Base-by-base conservation (phyloP, 2,113 vertebrate genomes). In the Cyprinodon brontotheroides region DNA sequence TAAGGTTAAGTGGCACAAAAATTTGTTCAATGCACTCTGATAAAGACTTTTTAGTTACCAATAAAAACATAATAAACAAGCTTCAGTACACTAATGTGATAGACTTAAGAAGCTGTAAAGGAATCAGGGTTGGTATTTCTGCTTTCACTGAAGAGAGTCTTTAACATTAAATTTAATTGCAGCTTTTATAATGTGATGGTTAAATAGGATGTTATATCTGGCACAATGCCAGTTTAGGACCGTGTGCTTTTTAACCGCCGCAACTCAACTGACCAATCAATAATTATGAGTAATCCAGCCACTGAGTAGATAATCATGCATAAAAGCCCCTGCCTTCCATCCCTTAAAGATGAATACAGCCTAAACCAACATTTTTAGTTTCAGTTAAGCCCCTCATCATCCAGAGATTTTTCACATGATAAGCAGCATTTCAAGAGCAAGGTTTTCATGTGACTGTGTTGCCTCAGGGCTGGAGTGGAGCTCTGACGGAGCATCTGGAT, bases 371-470 rank as follows among this genome's bases (percentile, higher is more conserved):
- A 71, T 72, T 83, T 57, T 80, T 61, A 59, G 41, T 68, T 48
- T 64, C 11, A 70, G 65, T 50, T 70, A 47, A 45, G 37, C 45
- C 40, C 60, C 29, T 68, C 57, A 39, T 1, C 9, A 57, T 47
- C 29, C 6, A 17, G 20, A 41, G 39, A 53, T 53, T 78, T 65
- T 81, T 41, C 85, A 82, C 79, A 86, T 89, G 84, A 89, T 80
- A 79, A 57, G 71, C 47, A 3, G 57, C 59, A 60, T 83, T 86
- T 82, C 40, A 67, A 70, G 64, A 84, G 65, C 75, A 79, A 66
- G 63, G 63, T 87, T 65, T 85, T 85, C 89, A 93, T 91, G 89
- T 92, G 90, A 92, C 90, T 80, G 88, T 84, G 87, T 36, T 82
- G 86, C 86, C 91, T 77, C 47, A 10, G 50, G 90, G 87, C 72